phyloP scores from a whole-genome alignment of 2,797 vertebrate genomes.

The Salmo trutta region DNA sequence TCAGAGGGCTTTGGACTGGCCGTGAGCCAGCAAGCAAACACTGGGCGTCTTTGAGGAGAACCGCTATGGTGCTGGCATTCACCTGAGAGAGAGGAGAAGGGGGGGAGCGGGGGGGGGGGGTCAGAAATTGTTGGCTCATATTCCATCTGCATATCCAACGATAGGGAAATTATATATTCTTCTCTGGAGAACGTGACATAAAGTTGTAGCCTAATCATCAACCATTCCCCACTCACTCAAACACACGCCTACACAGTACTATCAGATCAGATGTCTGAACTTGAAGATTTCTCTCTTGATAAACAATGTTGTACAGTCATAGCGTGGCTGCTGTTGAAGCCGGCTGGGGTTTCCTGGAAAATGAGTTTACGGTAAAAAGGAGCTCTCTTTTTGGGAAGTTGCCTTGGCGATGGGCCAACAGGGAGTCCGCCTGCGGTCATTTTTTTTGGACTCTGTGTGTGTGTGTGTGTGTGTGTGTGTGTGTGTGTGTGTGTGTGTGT shows the following conservation, averaged over 20 bases:
- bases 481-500: neutral
- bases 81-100: constrained; percentile 11
- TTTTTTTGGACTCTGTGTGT: constrained; percentile 51
- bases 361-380: constrained; percentile 60
- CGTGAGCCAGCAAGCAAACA: neutral
- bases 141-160: too few species aligned
- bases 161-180: neutral
- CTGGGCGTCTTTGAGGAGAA: neutral
- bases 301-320: constrained; percentile 44
- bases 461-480: too few species aligned
- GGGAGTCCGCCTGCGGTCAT: constrained; percentile 40
- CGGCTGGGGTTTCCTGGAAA: constrained; percentile 58
- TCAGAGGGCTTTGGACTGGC: too few species aligned
- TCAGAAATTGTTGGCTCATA: neutral
- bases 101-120: neutral
- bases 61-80: neutral
- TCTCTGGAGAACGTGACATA: constrained; percentile 20
- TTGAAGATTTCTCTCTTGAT: neutral
- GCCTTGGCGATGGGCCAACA: constrained; percentile 46
- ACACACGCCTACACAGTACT: constrained; percentile 16
- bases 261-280: neutral
- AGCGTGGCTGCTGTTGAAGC: constrained; percentile 9
- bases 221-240: constrained; percentile 6
- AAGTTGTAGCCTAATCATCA: constrained; percentile 23
- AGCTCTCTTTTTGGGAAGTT: constrained; percentile 62